phyloP scores from a whole-genome alignment of 2,888 invertebrate genomes.

The Flexamia atlantica region DNA sequence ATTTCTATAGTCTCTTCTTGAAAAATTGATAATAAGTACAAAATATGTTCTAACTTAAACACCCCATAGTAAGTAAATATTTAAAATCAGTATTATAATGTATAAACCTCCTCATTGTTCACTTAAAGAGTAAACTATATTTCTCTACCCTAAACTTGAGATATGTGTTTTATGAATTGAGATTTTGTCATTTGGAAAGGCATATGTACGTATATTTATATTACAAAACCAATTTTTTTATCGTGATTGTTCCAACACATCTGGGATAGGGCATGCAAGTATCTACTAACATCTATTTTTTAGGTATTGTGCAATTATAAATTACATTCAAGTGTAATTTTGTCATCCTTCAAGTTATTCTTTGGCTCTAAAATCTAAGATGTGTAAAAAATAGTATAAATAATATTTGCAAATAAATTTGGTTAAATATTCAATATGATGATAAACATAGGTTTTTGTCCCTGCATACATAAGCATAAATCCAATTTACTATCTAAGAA shows the following conservation, averaged over 20 bases:
- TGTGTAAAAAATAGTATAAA: too few species aligned
- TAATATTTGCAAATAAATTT: too few species aligned
- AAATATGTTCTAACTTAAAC: too few species aligned
- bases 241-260: constrained; percentile 39
- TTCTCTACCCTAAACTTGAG: constrained; percentile 23
- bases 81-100: neutral
- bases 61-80: too few species aligned
- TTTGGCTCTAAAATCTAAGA: too few species aligned
- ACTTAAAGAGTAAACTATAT: constrained; percentile 38
- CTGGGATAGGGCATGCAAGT: constrained; percentile 17
- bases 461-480: too few species aligned
- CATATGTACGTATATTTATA: constrained; percentile 57
- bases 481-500: too few species aligned
- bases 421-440: too few species aligned
- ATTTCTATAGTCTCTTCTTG: too few species aligned
- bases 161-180: constrained; percentile 54
- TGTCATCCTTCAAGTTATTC: too few species aligned
- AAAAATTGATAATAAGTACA: too few species aligned
- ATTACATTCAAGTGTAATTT: neutral
- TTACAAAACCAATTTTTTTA: constrained; percentile 23
- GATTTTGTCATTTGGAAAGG: constrained; percentile 48
- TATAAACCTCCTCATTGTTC: constrained; percentile 23
- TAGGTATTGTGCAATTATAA: constrained; percentile 23
- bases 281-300: constrained; percentile 28
- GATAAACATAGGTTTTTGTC: too few species aligned